A percentile compares a stretch with the other conserved stretches of the same genome.
phyloP scores from a whole-genome alignment of 1,140 invertebrate species.

The Heliothis virescens region DNA sequence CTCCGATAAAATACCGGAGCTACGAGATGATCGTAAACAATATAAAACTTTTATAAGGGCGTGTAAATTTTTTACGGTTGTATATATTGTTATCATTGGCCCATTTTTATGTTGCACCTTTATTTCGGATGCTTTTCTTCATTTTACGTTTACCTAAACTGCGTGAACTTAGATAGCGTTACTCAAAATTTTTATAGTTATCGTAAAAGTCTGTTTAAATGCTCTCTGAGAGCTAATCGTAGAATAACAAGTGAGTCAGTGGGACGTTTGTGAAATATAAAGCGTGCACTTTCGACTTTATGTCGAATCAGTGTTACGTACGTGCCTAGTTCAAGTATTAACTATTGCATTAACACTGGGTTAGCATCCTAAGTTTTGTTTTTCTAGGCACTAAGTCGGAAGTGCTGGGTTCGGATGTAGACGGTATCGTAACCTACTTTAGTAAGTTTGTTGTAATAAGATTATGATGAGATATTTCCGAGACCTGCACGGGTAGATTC shows the following conservation, averaged over 20 bases:
- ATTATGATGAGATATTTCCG: constrained; percentile 23
- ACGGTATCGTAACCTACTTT: not conserved
- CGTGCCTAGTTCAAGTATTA: constrained; percentile 14
- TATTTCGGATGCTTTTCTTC: constrained; percentile 60
- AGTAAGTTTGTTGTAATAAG: constrained; percentile 1
- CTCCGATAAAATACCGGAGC: constrained; percentile 29
- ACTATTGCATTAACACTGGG: constrained; percentile 26
- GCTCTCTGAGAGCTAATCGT: constrained; percentile 54
- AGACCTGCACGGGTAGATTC: not conserved
- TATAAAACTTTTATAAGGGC: constrained; percentile 46
- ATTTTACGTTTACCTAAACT: constrained; percentile 63
- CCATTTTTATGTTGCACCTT: constrained; percentile 60
- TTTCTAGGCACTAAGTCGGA: not conserved
- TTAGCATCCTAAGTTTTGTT: constrained; percentile 12
- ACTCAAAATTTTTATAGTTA: constrained; percentile 52
- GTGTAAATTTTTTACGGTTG: constrained; percentile 44
- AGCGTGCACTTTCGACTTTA: not conserved
- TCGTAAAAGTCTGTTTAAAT: constrained; percentile 59
- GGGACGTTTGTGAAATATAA: constrained; percentile 6
- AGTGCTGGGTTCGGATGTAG: constrained; percentile 1
- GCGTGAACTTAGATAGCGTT: constrained; percentile 62
- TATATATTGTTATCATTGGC: constrained; percentile 58
- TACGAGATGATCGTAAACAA: constrained; percentile 38
- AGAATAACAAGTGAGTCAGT: not conserved
- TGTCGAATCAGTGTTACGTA: constrained; percentile 21